Conservation (phyloP, 37 sponge, comb jelly and placozoan genomes). For the Dysidea cf. avara region DNA sequence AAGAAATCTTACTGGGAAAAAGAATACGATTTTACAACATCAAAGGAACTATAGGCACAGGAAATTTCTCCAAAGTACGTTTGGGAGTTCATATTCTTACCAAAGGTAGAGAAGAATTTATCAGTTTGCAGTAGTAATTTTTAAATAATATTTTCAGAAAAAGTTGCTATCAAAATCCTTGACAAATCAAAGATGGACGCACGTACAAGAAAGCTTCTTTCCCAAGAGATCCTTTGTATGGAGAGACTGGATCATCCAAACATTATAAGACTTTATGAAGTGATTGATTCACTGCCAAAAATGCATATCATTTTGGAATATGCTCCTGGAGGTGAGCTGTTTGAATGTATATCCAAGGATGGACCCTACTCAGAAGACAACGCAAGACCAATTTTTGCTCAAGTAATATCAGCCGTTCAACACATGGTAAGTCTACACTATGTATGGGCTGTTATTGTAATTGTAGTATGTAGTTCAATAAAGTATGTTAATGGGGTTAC, state of each 20-base stretch:
- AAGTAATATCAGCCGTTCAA: conserved; percentile 58
- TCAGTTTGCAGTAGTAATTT: neutral
- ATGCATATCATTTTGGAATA: conserved; percentile 77
- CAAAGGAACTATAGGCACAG: conserved; percentile 62
- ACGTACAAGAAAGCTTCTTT: conserved; percentile 53
- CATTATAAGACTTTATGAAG: conserved; percentile 66
- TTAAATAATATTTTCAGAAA: conserved; percentile 46
- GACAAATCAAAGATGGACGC: conserved; percentile 77
- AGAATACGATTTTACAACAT: conserved; percentile 76
- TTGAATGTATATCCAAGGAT: conserved; percentile 28
- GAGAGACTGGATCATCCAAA: conserved; percentile 76
- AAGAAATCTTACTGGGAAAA: conserved; percentile 70
- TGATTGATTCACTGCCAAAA: conserved; percentile 61
- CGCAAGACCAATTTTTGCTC: conserved; percentile 61
- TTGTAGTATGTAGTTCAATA: neutral
- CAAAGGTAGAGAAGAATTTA: conserved; percentile 46
- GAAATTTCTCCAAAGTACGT: conserved; percentile 84
- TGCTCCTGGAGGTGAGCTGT: conserved; percentile 69
- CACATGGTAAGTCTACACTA: conserved; percentile 68
- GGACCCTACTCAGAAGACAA: conserved; percentile 57
- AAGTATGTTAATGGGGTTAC: too few species aligned
- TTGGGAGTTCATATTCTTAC: conserved; percentile 81
- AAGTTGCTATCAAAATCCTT: conserved; percentile 83
- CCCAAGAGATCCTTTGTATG: conserved; percentile 81
- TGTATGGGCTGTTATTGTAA: neutral